Percentiles rank a stretch among this genome's conserved stretches.
Conservation (phyloP, 2,888 invertebrate species). For the Endomychus coccineus region DNA sequence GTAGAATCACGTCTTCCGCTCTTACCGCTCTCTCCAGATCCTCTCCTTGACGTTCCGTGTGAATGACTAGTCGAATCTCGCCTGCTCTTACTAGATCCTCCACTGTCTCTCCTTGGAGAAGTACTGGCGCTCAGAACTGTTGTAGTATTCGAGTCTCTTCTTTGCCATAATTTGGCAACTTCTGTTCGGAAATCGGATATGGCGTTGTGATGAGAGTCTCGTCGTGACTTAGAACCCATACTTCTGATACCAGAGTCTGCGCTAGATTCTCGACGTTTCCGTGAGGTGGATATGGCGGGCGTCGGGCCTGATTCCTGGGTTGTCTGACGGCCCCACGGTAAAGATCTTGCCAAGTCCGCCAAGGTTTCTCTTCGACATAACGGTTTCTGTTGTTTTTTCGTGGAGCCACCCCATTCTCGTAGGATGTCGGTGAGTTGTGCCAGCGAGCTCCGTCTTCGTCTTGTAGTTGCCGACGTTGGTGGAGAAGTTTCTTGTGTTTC, state of each 20-base stretch:
- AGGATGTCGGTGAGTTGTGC: slow-evolving; percentile 85
- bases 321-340: slow-evolving; percentile 71
- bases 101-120: slow-evolving; percentile 52
- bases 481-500: slow-evolving; percentile 66
- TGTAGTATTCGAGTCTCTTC: slow-evolving; percentile 55
- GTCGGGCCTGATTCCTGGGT: slow-evolving; percentile 46
- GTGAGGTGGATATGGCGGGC: slow-evolving; percentile 41
- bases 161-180: slow-evolving; percentile 63
- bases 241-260: slow-evolving; percentile 77
- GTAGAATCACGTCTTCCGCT: slow-evolving; percentile 64
- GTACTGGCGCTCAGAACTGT: slow-evolving; percentile 42
- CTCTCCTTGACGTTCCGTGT: slow-evolving; percentile 52
- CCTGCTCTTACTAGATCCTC: slow-evolving; percentile 50
- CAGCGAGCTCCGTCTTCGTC: slow-evolving; percentile 72
- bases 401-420: slow-evolving; percentile 74
- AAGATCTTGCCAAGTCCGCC: slow-evolving; percentile 76
- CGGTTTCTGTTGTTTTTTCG: slow-evolving; percentile 54
- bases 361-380: slow-evolving; percentile 78
- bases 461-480: slow-evolving; percentile 53
- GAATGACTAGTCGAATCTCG: slow-evolving; percentile 56
- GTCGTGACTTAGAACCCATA: slow-evolving; percentile 60
- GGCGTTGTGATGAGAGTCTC: slow-evolving; percentile 61
- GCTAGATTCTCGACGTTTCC: slow-evolving; percentile 80
- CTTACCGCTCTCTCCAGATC: slow-evolving; percentile 62
- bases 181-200: slow-evolving; percentile 63